Conservation (phyloP, 2,113 vertebrate species). For the Sterna hirundo region DNA sequence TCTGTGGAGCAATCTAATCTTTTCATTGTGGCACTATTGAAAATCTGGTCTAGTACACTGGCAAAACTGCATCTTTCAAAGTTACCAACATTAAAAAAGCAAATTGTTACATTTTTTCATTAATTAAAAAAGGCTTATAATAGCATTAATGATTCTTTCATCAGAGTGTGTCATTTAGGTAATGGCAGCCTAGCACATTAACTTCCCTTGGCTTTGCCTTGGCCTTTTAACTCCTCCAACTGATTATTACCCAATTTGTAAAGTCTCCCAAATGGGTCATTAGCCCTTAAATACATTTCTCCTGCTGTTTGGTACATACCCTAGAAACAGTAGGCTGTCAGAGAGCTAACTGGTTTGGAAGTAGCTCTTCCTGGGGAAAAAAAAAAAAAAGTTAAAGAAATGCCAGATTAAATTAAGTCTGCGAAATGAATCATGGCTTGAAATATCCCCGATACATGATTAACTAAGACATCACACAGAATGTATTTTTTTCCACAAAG, state of each 20-base stretch:
- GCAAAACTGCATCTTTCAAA: neutral
- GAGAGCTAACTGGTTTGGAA: neutral
- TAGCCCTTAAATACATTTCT: constrained; percentile 30
- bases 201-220: constrained; percentile 21
- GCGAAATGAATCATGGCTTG: constrained; percentile 10
- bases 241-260: constrained; percentile 27
- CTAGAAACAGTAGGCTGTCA: neutral
- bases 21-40: neutral
- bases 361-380: neutral
- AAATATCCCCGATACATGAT: neutral
- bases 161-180: neutral
- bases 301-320: constrained; percentile 14
- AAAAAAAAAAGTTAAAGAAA: constrained; percentile 4
- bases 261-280: constrained; percentile 28
- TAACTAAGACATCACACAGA: neutral
- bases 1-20: neutral
- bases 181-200: constrained; percentile 19
- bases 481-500: neutral
- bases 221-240: constrained; percentile 24
- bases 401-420: constrained; percentile 7
- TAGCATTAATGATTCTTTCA: neutral
- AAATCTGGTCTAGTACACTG: neutral
- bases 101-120: neutral
- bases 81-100: neutral
- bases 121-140: neutral